phyloP scores from a whole-genome alignment of 2,113 vertebrate species.

The Corythoichthys haematopterus region DNA sequence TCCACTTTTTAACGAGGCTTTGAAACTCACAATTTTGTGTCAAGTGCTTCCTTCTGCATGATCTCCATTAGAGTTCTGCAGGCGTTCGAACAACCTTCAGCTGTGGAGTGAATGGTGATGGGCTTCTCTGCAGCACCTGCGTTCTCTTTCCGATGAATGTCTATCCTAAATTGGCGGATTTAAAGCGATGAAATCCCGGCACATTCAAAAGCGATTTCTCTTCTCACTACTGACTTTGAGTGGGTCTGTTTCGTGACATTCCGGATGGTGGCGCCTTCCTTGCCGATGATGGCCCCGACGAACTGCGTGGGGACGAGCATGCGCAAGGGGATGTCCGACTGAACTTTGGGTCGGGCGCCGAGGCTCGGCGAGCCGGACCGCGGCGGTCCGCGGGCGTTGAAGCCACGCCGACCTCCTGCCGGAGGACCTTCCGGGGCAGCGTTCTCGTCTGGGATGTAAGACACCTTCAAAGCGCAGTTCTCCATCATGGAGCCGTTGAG shows the following conservation, averaged over 20 bases:
- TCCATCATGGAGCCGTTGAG: slow-evolving; percentile 94
- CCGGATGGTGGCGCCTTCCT: slow-evolving; percentile 94
- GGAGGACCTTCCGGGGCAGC: slow-evolving; percentile 72
- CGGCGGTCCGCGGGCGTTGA: slow-evolving; percentile 80
- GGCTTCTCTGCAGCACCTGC: slow-evolving; percentile 96
- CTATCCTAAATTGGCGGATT: slow-evolving; percentile 74
- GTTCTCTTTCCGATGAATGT: slow-evolving; percentile 97
- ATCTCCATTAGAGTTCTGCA: slow-evolving; percentile 98
- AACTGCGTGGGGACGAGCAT: slow-evolving; percentile 96
- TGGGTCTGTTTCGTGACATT: slow-evolving; percentile 98
- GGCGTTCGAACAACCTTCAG: slow-evolving; percentile 89
- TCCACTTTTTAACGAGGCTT: background rate
- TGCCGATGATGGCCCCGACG: slow-evolving; percentile 96
- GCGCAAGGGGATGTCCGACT: slow-evolving; percentile 87
- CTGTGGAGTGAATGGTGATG: slow-evolving; percentile 95
- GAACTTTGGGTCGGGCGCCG: slow-evolving; percentile 81
- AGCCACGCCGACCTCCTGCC: slow-evolving; percentile 77
- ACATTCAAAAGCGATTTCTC: background rate
- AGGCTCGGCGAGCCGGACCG: slow-evolving; percentile 83
- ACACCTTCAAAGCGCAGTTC: slow-evolving; percentile 89
- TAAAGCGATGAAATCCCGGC: background rate
- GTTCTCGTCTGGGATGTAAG: slow-evolving; percentile 92
- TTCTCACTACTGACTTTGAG: slow-evolving; percentile 79
- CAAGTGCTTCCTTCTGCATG: slow-evolving; percentile 97
- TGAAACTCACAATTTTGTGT: slow-evolving; percentile 93